Base-by-base conservation (phyloP, 53 echinoderm and acorn worm genomes). In the Paelopatides confundens region DNA sequence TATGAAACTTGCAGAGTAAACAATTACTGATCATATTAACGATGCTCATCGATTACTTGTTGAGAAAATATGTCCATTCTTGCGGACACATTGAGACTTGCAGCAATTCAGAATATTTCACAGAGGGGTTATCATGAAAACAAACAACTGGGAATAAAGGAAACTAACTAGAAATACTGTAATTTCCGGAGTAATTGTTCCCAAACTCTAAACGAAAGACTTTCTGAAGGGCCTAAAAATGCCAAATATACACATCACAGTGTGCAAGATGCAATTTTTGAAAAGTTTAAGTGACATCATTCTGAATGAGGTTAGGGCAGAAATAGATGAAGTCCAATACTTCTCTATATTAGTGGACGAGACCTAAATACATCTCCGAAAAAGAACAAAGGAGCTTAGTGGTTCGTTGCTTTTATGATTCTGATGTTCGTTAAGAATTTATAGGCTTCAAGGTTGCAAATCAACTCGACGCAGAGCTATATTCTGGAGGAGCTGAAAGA, bases 351-450 rank as follows among this genome's bases (percentile, higher is more conserved):
- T 82, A 62, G 82, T 82, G 17, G 82, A 82, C 58, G 82, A 82
- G 33, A 34, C 62, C 33, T n/a, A 82, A 82, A 30, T 52, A 81
- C 81, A 31, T 52, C 31, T 81, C 53, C 11, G 51, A 79, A 54
- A 81, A 81, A n/a, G n/a, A n/a, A n/a, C n/a, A n/a, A 54, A 52
- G 50, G 81, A 52, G 52, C 31, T 52, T 81, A 30, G 81, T 62
- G n/a, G 35, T 82, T 6, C 21, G 82, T 8, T 82, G 58, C 63
- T 82, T 62, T 82, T 82, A 62, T 54, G 63, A 82, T 62, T 54
- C 62, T 46, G 90, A 90, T 82, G 13, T 90, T 76, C 85, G 47
- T 8, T 77, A 90, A 65, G 90, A 52, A 58, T 81, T 85, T 77
- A 34, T 64, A 1, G 84, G 18, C 38, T 62, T 89, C 48, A 67